Base-by-base conservation (phyloP, 2,113 vertebrate genomes). In the Camelus bactrianus region DNA sequence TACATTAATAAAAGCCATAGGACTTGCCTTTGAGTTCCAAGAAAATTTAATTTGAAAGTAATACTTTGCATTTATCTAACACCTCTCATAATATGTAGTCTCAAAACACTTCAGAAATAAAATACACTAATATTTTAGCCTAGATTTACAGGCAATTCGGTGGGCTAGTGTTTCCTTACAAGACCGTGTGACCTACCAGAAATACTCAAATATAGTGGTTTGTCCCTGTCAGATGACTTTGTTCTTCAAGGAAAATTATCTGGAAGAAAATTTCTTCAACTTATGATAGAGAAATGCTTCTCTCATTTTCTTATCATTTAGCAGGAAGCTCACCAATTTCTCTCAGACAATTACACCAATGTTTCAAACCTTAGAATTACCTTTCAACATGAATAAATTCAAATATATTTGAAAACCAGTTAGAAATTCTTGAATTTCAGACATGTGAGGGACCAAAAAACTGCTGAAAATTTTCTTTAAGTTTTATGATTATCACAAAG, bases 381-480 rank as follows among this genome's bases (percentile, higher is more conserved):
- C 38, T 95, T 93, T 92, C 93, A 85, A 22, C 75, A 32, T 76
- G 69, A 93, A 81, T 70, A 83, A 85, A 65, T 82, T 58, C 87
- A 89, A 77, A 87, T 77, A 35, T 65, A n/a, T 76, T 14, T 76
- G 86, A 86, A 96, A 91, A 93, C 20, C 69, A 92, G 17, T 32
- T 87, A 85, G 64, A 80, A 73, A 65, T 48, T 87, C 93, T 58
- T 93, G 80, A 93, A 90, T 90, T 73, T 96, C 83, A 67, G n/a
- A 72, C 84, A 58, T 62, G n/a, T 5, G 32, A 76, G 58, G 58
- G 32, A 76, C 58, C 3, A 46, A 73, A 32, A 54, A 54, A 32
- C 3, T 22, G 24, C 83, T 79, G 38, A 1, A 17, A 5, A 24
- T 13, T 92, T 90, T 62, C 65, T 24, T 70, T 46, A 19, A n/a